Evolutionary conservation across 1,140 invertebrate species (phyloP), one percentile per base, ranked within the genome.

Genomic region (Nasonia giraulti): DNA sequence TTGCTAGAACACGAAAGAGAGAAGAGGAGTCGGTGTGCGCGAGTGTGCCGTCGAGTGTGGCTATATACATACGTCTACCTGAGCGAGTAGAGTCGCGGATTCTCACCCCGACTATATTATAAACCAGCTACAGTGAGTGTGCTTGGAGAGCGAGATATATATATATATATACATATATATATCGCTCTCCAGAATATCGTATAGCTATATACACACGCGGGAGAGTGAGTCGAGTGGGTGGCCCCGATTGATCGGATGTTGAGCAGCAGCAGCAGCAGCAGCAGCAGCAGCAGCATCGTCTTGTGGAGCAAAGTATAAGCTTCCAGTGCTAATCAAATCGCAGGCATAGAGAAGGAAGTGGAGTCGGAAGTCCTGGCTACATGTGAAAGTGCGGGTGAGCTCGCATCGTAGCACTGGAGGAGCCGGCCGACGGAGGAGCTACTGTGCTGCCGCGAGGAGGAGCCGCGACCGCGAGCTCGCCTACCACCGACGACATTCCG

Each of bases 381-480:
- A 86, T 86, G 75, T 85, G 80, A 85, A 69, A 85, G 84, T 62
- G 73, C 66, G 40, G 10, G 76, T 62, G 47, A 62, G 6, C 55
- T 62, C 55, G 55, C 55, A 62, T 31, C 23, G 23, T 8, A 71
- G 81, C 78, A 33, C 77, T 80, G 68, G 77, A 74, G 83, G 44
- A 62, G 50, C 55, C 27, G 62, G 27, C 47, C 2, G 73, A 33
- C 33, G 37, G 33, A 75, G 73, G 73, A 75, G 73, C 17, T 14
- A 37, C 73, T 75, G 12, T 33, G 31, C 14, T 12, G 37, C 17
- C 73, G 33, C 31, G 73, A 37, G 37, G 73, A 37, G 37, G 73
- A 37, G 73, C 73, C 40, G 77, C 77, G 50, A 20, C 23, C 33
- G 77, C 27, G 77, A 20, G 47, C 55, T 76, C 31, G 44, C n/a